Base-by-base conservation (phyloP, 2,113 vertebrate genomes). In the Miniopterus natalensis region DNA sequence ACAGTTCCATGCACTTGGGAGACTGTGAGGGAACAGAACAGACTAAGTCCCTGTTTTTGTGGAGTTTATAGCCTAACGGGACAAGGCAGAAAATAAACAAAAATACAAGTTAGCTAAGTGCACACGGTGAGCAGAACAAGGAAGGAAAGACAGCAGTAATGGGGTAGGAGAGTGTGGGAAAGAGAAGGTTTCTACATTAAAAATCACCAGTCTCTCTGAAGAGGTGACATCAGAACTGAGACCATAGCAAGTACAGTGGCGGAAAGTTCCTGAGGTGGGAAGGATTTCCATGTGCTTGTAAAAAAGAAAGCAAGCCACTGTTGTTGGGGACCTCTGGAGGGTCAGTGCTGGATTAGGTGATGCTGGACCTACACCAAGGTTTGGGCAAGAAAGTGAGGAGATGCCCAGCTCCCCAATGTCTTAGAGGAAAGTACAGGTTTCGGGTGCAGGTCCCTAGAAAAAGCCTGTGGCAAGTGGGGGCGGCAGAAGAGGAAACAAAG, bases 401-500 rank as follows among this genome's bases (percentile, higher is more conserved):
- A 9, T 63, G 45, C 51, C 40, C 36, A 75, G n/a, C 3, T 1
- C 53, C 8, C n/a, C 49, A 18, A 36, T 36, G 6, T 73, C 49
- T 79, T 23, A 65, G 55, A 70, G 65, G 78, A 92, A 65, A 42
- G 17, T 71, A 23, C 7, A 1, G 14, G 6, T 57, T 51, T 31
- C 47, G n/a, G 18, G 81, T 21, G 45, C 71, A 47, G 55, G 65
- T 61, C 27, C n/a, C 6, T 23, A 65, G 51, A 57, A 40, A 68
- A 36, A 71, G 45, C 45, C 68, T 18, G 66, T 2, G 31, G 85
- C 77, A 51, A 93, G 92, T 83, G 51, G 36, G 75, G 36, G n/a
- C 27, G 1, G 66, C 87, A 42, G 53, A 36, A 53, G 27, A 84
- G 90, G 73, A 94, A 93, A 95, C 79, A 90, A 96, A 86, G 81